Evolutionary conservation across 2,888 invertebrate genomes (phyloP).

Genomic region (Mimumesa dahlbomi): DNA sequence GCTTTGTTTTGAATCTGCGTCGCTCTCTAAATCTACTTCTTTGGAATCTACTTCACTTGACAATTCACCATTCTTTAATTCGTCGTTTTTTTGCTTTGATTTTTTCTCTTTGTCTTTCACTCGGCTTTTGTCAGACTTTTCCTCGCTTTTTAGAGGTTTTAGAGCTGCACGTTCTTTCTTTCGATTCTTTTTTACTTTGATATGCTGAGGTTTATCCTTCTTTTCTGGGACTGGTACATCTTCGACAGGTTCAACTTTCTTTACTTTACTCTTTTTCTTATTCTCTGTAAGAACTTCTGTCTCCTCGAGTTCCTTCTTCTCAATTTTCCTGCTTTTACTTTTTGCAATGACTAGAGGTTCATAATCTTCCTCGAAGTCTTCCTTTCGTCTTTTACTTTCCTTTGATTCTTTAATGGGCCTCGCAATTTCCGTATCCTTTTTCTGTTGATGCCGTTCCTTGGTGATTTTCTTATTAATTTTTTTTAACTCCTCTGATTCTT

Average conservation of each 20-base stretch:
- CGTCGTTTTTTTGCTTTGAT: constrained; percentile 81
- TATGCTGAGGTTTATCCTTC: constrained; percentile 49
- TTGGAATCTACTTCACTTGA: constrained; percentile 82
- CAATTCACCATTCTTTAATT: constrained; percentile 83
- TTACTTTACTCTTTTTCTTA: constrained; percentile 71
- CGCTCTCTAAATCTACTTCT: constrained; percentile 81
- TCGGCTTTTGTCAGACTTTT: constrained; percentile 74
- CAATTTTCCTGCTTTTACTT: constrained; percentile 72
- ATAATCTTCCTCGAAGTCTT: constrained; percentile 75
- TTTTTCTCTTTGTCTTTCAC: constrained; percentile 81
- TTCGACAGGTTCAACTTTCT: constrained; percentile 65
- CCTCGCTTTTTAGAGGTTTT: constrained; percentile 68
- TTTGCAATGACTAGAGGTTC: constrained; percentile 70
- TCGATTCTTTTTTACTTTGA: constrained; percentile 66
- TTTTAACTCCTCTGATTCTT: constrained; percentile 69
- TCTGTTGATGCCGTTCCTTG: constrained; percentile 65
- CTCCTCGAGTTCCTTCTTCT: constrained; percentile 70
- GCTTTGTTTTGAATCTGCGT: constrained; percentile 70
- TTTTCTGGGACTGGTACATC: constrained; percentile 61
- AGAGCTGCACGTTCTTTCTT: constrained; percentile 64
- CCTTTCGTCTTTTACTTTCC: constrained; percentile 71
- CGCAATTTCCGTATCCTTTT: constrained; percentile 59
- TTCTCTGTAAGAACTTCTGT: constrained; percentile 60
- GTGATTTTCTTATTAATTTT: constrained; percentile 63
- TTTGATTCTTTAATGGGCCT: constrained; percentile 66